A percentile compares a stretch with the other conserved stretches of the same genome.
phyloP scores from a whole-genome alignment of 2,797 vertebrate species.

The Clarias platycephalus region DNA sequence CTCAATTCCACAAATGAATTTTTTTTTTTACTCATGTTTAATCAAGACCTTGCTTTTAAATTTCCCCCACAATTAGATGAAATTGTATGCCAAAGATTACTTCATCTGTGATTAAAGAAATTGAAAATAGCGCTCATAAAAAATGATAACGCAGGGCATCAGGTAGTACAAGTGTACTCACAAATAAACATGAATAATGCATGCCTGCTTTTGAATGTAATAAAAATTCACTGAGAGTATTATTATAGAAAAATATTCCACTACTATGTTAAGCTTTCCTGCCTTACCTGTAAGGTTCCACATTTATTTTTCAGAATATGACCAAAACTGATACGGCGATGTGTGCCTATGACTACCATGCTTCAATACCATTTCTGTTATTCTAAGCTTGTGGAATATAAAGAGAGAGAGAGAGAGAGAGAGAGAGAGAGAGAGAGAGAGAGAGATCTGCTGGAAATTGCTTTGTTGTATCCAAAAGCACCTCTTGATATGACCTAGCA shows the following conservation, averaged over 20 bases:
- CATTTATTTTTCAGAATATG: neutral
- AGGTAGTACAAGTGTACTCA: neutral
- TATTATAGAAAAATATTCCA: neutral
- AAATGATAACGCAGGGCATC: neutral
- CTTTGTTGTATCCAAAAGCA: constrained; percentile 53
- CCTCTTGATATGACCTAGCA: constrained; percentile 55
- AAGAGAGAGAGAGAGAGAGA: neutral
- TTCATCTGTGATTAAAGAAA: constrained; percentile 57
- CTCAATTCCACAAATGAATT: constrained; percentile 56
- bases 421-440: neutral
- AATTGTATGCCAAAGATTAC: constrained; percentile 48
- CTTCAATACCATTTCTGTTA: neutral
- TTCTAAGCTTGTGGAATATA: neutral
- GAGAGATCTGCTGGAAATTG: constrained; percentile 47
- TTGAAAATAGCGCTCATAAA: constrained; percentile 38
- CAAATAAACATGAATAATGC: neutral
- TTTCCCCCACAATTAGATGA: constrained; percentile 49
- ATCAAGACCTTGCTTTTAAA: constrained; percentile 41
- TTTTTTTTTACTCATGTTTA: constrained; percentile 39
- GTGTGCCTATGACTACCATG: neutral
- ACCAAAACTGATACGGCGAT: neutral
- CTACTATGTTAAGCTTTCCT: neutral
- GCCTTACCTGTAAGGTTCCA: neutral
- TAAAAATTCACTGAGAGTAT: neutral
- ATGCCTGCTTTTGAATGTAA: neutral